These are phyloP conservation scores for Heliconius ethilla DNA, from an alignment of 2,888 invertebrate genomes.

Conservation along the genomic window DNA sequence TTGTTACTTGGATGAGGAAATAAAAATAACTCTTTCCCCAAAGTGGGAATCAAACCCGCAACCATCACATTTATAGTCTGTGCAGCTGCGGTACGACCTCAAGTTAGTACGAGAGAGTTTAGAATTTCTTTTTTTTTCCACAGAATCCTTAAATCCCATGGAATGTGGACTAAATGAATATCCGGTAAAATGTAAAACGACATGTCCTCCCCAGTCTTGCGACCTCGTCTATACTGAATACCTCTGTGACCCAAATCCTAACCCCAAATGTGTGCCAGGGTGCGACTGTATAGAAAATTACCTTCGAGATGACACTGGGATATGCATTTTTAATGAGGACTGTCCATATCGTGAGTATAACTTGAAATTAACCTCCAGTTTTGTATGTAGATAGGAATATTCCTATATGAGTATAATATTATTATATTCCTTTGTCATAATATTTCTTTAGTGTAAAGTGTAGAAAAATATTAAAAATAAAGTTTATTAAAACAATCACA, in stretches of 20 bases:
- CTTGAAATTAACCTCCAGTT: not conserved
- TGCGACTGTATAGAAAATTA: slow-evolving; percentile 54
- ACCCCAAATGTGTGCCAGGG: slow-evolving; percentile 50
- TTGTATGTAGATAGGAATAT: not conserved
- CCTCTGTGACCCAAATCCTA: slow-evolving; percentile 32
- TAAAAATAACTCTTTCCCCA: not conserved
- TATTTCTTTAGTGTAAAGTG: not conserved
- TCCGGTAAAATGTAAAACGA: slow-evolving; percentile 48
- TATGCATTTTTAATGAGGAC: slow-evolving; percentile 52
- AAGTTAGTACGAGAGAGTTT: not conserved
- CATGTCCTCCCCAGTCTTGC: slow-evolving; percentile 57
- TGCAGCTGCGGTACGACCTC: too few species aligned
- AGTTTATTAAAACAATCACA: not conserved
- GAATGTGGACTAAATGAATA: slow-evolving; percentile 49
- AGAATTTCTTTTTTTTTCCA: too few species aligned
- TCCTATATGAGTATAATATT: not conserved
- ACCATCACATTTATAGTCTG: not conserved
- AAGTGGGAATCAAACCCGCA: not conserved
- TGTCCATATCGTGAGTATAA: slow-evolving; percentile 49
- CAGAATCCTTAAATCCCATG: not conserved
- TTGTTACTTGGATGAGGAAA: not conserved
- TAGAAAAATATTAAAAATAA: not conserved
- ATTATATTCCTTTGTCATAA: not conserved
- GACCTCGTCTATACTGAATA: slow-evolving; percentile 52
- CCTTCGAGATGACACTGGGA: slow-evolving; percentile 51